phyloP scores from a whole-genome alignment of 2,797 vertebrate genomes.

The Meriones psammophilus region DNA sequence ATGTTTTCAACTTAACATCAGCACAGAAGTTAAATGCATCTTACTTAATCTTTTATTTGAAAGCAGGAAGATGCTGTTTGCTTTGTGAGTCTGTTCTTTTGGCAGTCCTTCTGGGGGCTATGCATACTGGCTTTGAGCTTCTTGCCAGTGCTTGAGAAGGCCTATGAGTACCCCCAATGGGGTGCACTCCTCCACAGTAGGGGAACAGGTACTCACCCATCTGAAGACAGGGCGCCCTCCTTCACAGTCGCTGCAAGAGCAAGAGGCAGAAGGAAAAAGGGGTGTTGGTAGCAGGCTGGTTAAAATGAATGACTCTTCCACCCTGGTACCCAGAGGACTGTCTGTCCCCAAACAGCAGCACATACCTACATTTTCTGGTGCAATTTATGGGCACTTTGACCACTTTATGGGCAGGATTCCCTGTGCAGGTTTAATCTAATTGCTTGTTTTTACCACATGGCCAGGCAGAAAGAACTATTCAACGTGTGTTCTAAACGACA shows the following conservation, averaged over 20 bases:
- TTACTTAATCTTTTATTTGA: conserved; percentile 65
- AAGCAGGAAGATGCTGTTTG: background rate
- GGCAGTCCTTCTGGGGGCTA: background rate
- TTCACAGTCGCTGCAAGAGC: conserved; percentile 82
- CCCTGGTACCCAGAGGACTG: background rate
- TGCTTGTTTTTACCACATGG: background rate
- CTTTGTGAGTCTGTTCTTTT: background rate
- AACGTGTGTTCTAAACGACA: background rate
- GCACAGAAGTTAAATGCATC: background rate
- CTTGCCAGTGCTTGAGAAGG: background rate
- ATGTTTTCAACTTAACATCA: conserved; percentile 21
- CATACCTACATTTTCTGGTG: background rate
- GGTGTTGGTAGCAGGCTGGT: background rate
- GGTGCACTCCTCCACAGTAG: background rate
- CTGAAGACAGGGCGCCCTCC: conserved; percentile 69
- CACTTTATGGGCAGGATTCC: background rate
- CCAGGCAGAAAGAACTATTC: rapidly evolving
- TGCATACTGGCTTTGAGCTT: background rate
- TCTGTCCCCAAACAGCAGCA: background rate
- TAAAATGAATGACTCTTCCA: background rate
- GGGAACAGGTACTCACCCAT: conserved; percentile 83
- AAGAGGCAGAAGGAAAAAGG: conserved; percentile 43
- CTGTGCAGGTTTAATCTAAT: background rate
- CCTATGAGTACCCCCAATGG: rapidly evolving
- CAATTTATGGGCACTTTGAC: background rate